phyloP scores from a whole-genome alignment of 2,113 vertebrate species.

The Sardina pilchardus region DNA sequence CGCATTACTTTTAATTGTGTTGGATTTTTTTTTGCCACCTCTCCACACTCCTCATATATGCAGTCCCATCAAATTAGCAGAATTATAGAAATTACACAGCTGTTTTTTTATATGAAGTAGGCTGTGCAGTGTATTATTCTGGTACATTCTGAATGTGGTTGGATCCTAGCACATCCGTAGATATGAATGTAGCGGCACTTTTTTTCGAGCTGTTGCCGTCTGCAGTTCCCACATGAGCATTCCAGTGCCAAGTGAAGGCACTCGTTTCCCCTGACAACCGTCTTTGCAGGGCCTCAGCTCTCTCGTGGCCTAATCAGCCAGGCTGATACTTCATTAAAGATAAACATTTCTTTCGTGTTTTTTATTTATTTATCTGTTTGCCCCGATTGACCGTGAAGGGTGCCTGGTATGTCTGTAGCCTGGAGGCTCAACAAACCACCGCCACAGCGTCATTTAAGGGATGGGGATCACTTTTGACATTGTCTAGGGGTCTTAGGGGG shows the following conservation, averaged over 20 bases:
- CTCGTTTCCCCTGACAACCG: neutral
- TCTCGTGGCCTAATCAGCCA: slow-evolving; percentile 21
- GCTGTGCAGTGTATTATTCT: neutral
- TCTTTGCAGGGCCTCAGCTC: neutral
- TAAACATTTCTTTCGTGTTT: slow-evolving; percentile 20
- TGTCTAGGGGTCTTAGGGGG: slow-evolving; percentile 53
- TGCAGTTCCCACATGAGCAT: neutral
- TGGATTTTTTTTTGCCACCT: slow-evolving; percentile 57
- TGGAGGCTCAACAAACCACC: slow-evolving; percentile 50
- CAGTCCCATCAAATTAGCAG: neutral
- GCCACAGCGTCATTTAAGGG: slow-evolving; percentile 50
- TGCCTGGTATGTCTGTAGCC: slow-evolving; percentile 44
- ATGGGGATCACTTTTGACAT: slow-evolving; percentile 58
- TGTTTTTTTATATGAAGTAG: neutral
- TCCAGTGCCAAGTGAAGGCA: neutral
- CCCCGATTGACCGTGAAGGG: slow-evolving; percentile 35
- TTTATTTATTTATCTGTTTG: neutral
- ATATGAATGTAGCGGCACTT: neutral
- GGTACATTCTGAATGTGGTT: neutral
- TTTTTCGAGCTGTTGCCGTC: neutral
- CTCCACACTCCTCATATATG: slow-evolving; percentile 9
- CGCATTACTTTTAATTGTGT: slow-evolving; percentile 55
- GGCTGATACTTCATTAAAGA: slow-evolving; percentile 13
- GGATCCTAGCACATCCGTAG: neutral
- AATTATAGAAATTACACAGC: neutral